These are phyloP conservation scores for Dolomedes plantarius DNA, from an alignment of 2,888 invertebrate genomes.

Conservation along the genomic window DNA sequence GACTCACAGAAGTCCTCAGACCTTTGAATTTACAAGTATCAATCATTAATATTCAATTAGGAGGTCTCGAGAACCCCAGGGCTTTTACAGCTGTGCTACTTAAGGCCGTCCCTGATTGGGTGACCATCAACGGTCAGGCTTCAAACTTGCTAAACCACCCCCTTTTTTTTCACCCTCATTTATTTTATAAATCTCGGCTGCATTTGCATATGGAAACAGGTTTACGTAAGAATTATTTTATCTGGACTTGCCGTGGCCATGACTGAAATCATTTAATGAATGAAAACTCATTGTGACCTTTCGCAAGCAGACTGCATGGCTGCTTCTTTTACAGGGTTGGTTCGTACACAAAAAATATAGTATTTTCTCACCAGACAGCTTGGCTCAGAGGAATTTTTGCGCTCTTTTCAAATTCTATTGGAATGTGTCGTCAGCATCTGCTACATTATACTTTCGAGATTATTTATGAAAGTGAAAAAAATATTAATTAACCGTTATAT, in stretches of 20 bases:
- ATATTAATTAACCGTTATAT: too few relatives aligned
- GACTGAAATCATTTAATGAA: slow-evolving; percentile 34
- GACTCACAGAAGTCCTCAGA: too few relatives aligned
- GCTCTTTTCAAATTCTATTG: too few relatives aligned
- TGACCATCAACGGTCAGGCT: slow-evolving; percentile 2
- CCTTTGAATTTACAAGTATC: neutral
- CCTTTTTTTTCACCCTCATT: neutral
- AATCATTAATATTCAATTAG: neutral
- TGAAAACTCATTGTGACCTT: slow-evolving; percentile 17
- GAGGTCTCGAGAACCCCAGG: neutral
- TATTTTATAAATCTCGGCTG: neutral
- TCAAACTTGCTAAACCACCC: neutral
- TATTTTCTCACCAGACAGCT: slow-evolving; percentile 28
- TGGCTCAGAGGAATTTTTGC: too few relatives aligned
- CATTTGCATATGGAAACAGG: slow-evolving; percentile 24
- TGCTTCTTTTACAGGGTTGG: slow-evolving; percentile 1
- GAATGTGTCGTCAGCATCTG: too few relatives aligned
- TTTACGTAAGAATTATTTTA: slow-evolving; percentile 12
- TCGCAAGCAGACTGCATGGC: slow-evolving; percentile 3
- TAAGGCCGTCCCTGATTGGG: neutral
- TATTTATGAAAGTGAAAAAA: too few relatives aligned
- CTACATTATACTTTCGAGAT: too few relatives aligned
- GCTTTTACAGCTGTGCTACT: neutral
- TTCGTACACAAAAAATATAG: neutral
- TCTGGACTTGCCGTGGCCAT: slow-evolving; percentile 9